phyloP scores from a whole-genome alignment of 2,113 vertebrate species.

The Ardeotis arabs region DNA sequence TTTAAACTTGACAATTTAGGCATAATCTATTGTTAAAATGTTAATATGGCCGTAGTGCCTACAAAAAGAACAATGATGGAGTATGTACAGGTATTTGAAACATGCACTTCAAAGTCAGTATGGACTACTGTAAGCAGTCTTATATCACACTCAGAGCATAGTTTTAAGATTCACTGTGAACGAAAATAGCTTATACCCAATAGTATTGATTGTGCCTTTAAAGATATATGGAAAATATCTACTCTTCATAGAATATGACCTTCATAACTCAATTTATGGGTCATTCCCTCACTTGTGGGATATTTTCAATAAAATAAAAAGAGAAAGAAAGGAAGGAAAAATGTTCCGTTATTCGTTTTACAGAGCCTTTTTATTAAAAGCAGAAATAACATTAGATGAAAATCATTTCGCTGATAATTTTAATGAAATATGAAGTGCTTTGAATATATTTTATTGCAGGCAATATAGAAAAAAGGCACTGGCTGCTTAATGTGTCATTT shows the following conservation, averaged over 20 bases:
- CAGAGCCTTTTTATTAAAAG: constrained; percentile 73
- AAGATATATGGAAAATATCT: constrained; percentile 46
- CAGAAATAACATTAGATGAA: constrained; percentile 75
- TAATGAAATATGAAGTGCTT: constrained; percentile 73
- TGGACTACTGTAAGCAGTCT: constrained; percentile 25
- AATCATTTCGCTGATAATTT: constrained; percentile 74
- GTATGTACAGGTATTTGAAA: not conserved
- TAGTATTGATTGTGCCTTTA: constrained; percentile 20
- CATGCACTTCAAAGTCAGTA: constrained; percentile 34
- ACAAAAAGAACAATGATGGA: not conserved
- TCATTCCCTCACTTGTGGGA: constrained; percentile 63
- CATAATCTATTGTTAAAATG: constrained; percentile 17
- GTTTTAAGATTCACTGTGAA: constrained; percentile 14
- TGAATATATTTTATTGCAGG: constrained; percentile 69
- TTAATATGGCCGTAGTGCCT: not conserved
- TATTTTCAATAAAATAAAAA: constrained; percentile 65
- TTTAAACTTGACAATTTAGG: constrained; percentile 48
- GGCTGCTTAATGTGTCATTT: constrained; percentile 56
- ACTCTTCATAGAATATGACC: constrained; percentile 48
- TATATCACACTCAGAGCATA: constrained; percentile 5
- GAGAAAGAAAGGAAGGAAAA: constrained; percentile 57
- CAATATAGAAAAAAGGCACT: constrained; percentile 61
- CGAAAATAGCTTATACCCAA: constrained; percentile 30
- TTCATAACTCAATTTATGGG: constrained; percentile 68
- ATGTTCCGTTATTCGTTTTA: constrained; percentile 64